Conservation (phyloP, 2,797 vertebrate species). For the Coccyzus lansbergi region DNA sequence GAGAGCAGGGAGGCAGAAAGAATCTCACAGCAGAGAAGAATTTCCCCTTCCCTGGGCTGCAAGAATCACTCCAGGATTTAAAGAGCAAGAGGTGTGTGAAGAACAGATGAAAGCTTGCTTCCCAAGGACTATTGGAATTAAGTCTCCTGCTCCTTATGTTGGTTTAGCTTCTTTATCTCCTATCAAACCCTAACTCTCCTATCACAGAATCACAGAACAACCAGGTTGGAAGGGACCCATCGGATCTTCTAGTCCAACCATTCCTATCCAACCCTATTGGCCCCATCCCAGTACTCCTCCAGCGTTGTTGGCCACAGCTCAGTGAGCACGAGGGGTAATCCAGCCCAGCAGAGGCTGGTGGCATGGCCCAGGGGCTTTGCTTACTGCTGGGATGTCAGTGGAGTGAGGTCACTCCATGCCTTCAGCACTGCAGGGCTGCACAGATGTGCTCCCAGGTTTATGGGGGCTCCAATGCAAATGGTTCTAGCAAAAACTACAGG, state of each 20-base stretch:
- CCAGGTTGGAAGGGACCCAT: no score
- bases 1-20: background rate
- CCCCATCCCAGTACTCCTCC: no score
- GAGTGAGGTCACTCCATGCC: fast-evolving
- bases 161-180: background rate
- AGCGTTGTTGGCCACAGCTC: background rate
- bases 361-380: background rate
- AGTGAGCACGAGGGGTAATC: no score
- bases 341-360: background rate
- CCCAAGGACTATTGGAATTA: background rate
- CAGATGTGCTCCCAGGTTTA: background rate
- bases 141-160: background rate
- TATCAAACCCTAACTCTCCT: background rate
- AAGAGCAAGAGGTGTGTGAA: background rate
- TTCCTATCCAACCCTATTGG: background rate
- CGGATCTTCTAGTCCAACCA: no score
- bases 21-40: background rate
- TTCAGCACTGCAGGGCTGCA: background rate
- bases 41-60: background rate
- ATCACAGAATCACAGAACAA: no score
- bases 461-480: fast-evolving
- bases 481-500: background rate
- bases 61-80: background rate
- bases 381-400: background rate
- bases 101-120: background rate